Evolutionary conservation across 2,797 vertebrate species (phyloP).

Genomic region (Diceros bicornis): DNA sequence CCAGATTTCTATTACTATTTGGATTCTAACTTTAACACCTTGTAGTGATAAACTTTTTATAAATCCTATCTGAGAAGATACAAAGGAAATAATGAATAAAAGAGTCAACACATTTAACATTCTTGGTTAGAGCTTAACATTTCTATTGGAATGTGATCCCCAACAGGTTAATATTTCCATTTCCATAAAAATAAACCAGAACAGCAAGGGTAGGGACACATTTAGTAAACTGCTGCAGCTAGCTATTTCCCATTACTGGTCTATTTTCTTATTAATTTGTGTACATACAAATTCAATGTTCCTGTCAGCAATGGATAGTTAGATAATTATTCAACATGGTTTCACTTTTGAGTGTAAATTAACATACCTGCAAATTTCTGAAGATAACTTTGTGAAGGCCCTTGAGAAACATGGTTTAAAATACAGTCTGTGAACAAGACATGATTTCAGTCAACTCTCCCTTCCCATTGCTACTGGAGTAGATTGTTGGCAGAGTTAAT

Average conservation of each 20-base stretch:
- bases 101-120: neutral
- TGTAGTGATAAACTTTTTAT: neutral
- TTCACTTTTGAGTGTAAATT: slow-evolving; percentile 58
- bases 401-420: slow-evolving; percentile 53
- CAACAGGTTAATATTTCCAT: neutral
- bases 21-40: neutral
- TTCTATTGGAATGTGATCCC: neutral
- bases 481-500: neutral
- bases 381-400: neutral
- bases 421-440: neutral
- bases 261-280: slow-evolving; percentile 14
- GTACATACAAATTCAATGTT: neutral
- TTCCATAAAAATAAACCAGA: neutral
- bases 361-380: slow-evolving; percentile 7
- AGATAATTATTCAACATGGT: slow-evolving; percentile 39
- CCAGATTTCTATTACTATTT: neutral
- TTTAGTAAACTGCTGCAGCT: neutral
- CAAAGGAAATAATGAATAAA: neutral
- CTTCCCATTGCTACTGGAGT: neutral
- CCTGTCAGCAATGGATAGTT: neutral
- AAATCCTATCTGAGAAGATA: neutral
- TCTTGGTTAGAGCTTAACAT: neutral
- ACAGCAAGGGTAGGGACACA: neutral
- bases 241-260: neutral
- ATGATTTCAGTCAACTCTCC: neutral